phyloP scores from a whole-genome alignment of 1,140 invertebrate species.

The Dinoponera quadriceps region DNA sequence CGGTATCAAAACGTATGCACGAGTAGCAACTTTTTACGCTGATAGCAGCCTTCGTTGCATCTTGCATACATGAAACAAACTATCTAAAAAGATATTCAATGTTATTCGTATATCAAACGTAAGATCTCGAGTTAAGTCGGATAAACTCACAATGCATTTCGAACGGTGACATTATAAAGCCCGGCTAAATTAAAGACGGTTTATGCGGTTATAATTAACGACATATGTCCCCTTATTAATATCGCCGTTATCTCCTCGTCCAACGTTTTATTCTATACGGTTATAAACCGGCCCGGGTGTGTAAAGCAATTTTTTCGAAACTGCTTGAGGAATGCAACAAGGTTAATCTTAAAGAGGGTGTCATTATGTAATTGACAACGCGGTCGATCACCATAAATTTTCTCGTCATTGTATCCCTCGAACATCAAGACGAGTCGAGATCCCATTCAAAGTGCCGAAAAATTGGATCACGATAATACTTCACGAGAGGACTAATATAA shows the following conservation, averaged over 20 bases:
- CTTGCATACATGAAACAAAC: not conserved
- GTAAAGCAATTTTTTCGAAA: too few species aligned
- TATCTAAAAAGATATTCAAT: not conserved
- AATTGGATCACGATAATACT: constrained; percentile 13
- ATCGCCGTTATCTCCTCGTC: too few species aligned
- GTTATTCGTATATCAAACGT: not conserved
- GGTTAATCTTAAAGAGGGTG: not conserved
- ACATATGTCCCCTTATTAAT: too few species aligned
- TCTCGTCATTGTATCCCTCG: not conserved
- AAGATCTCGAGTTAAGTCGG: too few species aligned
- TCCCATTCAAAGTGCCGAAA: not conserved
- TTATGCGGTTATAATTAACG: too few species aligned
- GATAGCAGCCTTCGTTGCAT: not conserved
- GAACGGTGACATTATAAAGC: too few species aligned
- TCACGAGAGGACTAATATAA: constrained; percentile 32
- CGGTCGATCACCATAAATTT: not conserved
- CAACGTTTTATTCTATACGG: too few species aligned
- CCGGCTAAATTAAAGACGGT: too few species aligned
- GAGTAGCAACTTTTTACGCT: not conserved
- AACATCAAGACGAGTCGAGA: not conserved
- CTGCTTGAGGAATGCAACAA: not conserved
- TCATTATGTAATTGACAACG: constrained; percentile 6
- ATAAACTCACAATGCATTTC: too few species aligned
- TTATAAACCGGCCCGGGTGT: too few species aligned
- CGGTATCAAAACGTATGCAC: constrained; percentile 17